phyloP scores from a whole-genome alignment of 2,888 invertebrate species.

The Pycnomerus fuliginosus region DNA sequence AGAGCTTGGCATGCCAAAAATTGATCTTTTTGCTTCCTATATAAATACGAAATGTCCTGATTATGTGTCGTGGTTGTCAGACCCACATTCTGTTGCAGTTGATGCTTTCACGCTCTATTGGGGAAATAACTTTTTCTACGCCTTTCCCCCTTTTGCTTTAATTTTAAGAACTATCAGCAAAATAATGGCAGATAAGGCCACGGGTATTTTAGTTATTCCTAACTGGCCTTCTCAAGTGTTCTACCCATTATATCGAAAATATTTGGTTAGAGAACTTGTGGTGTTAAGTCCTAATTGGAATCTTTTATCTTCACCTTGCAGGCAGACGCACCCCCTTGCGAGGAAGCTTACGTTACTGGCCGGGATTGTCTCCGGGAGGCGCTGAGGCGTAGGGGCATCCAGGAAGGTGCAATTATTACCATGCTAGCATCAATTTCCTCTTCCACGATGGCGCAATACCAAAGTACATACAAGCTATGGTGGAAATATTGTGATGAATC shows the following conservation, averaged over 20 bases:
- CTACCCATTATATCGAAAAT: slow-evolving; percentile 30
- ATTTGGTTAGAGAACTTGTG: neutral
- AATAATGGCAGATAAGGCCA: slow-evolving; percentile 33
- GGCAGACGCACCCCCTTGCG: neutral
- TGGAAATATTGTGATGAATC: too few species aligned
- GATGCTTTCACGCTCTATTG: slow-evolving; percentile 36
- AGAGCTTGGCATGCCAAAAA: slow-evolving; percentile 20
- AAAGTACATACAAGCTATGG: too few species aligned
- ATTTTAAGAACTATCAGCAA: slow-evolving; percentile 34
- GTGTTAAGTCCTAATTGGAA: neutral
- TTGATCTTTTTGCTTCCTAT: slow-evolving; percentile 32
- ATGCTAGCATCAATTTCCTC: too few species aligned
- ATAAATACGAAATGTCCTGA: slow-evolving; percentile 32
- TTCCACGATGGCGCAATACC: too few species aligned
- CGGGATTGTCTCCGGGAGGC: neutral
- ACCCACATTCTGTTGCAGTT: slow-evolving; percentile 30
- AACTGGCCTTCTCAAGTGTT: slow-evolving; percentile 33
- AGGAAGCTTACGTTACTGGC: too few species aligned
- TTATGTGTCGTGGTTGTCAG: slow-evolving; percentile 34
- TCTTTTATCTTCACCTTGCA: neutral
- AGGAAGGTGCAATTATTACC: too few species aligned
- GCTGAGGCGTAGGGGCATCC: too few species aligned
- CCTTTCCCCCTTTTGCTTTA: too few species aligned
- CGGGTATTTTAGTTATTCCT: slow-evolving; percentile 33
- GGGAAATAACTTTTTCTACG: too few species aligned